Evolutionary conservation across 1,140 invertebrate species (phyloP), one percentile per base, ranked within the genome.

Genomic region (Mylabris phalerata): DNA sequence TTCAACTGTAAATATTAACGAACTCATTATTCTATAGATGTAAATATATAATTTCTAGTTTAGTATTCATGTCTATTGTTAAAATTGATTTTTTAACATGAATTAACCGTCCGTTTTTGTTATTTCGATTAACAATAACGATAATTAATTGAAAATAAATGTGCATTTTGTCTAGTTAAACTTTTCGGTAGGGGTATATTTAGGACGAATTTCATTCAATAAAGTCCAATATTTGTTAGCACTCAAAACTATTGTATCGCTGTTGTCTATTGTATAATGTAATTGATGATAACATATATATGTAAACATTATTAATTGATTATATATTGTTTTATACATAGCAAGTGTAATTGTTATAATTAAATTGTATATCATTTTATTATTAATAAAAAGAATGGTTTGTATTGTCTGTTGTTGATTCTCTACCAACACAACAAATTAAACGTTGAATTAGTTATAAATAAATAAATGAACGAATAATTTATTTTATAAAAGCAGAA

Each of bases 281-380:
- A 50, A 50, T 38, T 52, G 50, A 54, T 45, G 4, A 45, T 46
- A 54, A 54, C 27, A 32, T 32, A 32, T 32, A 32, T 32, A 7
- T 32, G 7, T 32, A 32, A 4, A 32, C 7, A 32, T 32, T 32
- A 32, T 32, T 32, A 32, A 7, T 32, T 32, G 32, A 32, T 32
- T 32, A 32, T 13, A 13, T 32, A 46, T 54, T 44, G 51, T 54
- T 54, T 54, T 54, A 48, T 45, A 54, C 7, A 32, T 54, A 46
- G 43, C 26, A 46, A 46, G 42, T 46, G 51, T 45, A 54, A 42
- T 54, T 54, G 51, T 54, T 54, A 45, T 46, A 54, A 42, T 54
- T 54, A 54, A 46, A 54, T 45, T 54, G 51, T 54, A 54, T 54
- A 54, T 54, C 51, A 54, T 46, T 54, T 54, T 54, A 44, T 32